Evolutionary conservation across 2,888 invertebrate species (phyloP).

Genomic region (Rhabditophanes sp.): DNA sequence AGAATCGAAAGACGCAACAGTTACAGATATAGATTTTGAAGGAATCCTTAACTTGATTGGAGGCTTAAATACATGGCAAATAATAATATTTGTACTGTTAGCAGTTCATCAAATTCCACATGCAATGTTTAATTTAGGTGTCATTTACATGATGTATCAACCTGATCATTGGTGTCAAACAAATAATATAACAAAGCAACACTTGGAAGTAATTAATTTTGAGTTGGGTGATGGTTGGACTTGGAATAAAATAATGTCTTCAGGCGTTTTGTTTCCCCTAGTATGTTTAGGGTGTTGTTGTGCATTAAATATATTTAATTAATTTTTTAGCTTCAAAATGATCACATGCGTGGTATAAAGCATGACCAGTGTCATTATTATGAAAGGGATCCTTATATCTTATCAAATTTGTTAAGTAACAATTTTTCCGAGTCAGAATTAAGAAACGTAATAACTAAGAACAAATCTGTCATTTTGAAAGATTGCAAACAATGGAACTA

Average conservation of each 20-base stretch:
- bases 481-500: conserved; percentile 34
- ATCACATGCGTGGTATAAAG: conserved; percentile 13
- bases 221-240: conserved; percentile 23
- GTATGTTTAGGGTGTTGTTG: conserved; percentile 8
- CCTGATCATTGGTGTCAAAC: conserved; percentile 43
- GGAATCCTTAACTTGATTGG: conserved; percentile 42
- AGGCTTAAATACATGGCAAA: conserved; percentile 39
- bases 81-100: conserved; percentile 38
- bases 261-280: conserved; percentile 26
- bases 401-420: conserved; percentile 1
- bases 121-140: conserved; percentile 42
- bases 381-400: conserved; percentile 4
- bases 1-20: conserved; percentile 9
- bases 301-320: conserved; percentile 3
- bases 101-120: conserved; percentile 42
- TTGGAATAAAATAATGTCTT: conserved; percentile 34
- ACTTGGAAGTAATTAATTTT: conserved; percentile 17
- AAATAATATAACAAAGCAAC: conserved; percentile 10
- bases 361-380: conserved; percentile 10
- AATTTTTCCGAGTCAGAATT: conserved; percentile 1
- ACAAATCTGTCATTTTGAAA: conserved; percentile 4
- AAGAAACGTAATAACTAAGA: conserved; percentile 1
- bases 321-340: conserved; percentile 12
- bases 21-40: conserved; percentile 44
- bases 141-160: conserved; percentile 44